Base-by-base conservation (phyloP, 92 coral and sea anemone genomes). In the Epizoanthus stellaris region DNA sequence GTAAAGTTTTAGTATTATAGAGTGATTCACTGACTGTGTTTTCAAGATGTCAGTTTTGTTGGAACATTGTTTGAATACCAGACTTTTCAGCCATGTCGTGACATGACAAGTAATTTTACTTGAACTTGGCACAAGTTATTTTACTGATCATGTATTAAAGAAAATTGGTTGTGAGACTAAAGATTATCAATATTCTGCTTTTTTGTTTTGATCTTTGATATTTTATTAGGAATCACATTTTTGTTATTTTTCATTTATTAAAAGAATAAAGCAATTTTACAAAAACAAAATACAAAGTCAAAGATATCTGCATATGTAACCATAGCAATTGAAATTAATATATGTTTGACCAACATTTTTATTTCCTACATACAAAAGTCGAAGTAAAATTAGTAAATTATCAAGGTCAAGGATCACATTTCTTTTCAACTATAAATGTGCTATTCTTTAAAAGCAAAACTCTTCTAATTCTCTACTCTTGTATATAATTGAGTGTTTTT, bases 71-170 rank as follows among this genome's bases (percentile, higher is more conserved):
- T 68, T 23, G 43, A 67, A 67, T 67, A 14, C 71, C 71, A 25
- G 47, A 12, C 39, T 68, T 68, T 34, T 67, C 45, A 68, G 25
- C 73, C 73, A 68, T 16, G n/a, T 68, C 73, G 73, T 68, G 49
- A 36, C 49, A 40, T 68, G 42, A 36, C 73, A 40, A 68, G 73
- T 36, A 12, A 38, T 11, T 67, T 67, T 68, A 68, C 73, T 68
- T 68, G 6, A 68, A 34, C 73, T 6, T 38, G 73, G 47, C 49
- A 43, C 36, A 13, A 38, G 13, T 40, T 38, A 17, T 16, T 61
- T 61, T 17, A 61, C 66, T 61, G 14, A 49, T 49, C 56, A 49
- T 2, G 14, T 13, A 49, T 49, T 49, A 10, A 49, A 13, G 56
- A 49, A 49, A 49, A 6, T 0, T 45, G 8, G 8, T 45, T 45